Evolutionary conservation across 2,888 invertebrate genomes (phyloP).

Genomic region (Pseudolycoriella hygida): DNA sequence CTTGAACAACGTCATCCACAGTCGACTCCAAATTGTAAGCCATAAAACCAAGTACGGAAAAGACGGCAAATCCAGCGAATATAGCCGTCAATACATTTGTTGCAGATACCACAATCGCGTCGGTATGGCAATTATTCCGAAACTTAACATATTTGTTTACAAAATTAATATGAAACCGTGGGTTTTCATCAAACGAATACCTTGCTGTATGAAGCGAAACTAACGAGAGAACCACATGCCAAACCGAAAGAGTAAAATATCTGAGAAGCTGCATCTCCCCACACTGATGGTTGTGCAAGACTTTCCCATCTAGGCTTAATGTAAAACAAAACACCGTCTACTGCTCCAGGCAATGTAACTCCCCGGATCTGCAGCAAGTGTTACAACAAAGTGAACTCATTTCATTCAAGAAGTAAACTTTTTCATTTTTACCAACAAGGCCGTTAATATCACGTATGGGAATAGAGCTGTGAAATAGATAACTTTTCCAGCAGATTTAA

Average conservation of each 20-base stretch:
- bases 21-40: slow-evolving; percentile 45
- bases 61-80: slow-evolving; percentile 64
- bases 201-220: slow-evolving; percentile 54
- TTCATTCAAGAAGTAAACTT: neutral
- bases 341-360: slow-evolving; percentile 48
- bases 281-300: slow-evolving; percentile 46
- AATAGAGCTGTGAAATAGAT: slow-evolving; percentile 56
- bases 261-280: slow-evolving; percentile 72
- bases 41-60: slow-evolving; percentile 59
- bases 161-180: neutral
- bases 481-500: slow-evolving; percentile 80
- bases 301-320: slow-evolving; percentile 53
- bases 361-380: slow-evolving; percentile 31
- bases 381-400: neutral
- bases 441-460: slow-evolving; percentile 51
- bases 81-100: slow-evolving; percentile 55
- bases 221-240: slow-evolving; percentile 55
- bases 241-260: slow-evolving; percentile 70
- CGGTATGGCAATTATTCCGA: slow-evolving; percentile 51
- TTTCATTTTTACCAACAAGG: slow-evolving; percentile 28
- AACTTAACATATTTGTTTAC: slow-evolving; percentile 26
- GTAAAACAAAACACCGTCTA: slow-evolving; percentile 53
- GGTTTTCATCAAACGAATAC: slow-evolving; percentile 9
- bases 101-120: slow-evolving; percentile 52
- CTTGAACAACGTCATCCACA: slow-evolving; percentile 43